These are phyloP conservation scores for Pachyrhynchus sulphureomaculatus DNA, from an alignment of 1,140 invertebrate genomes.

Conservation along the genomic window DNA sequence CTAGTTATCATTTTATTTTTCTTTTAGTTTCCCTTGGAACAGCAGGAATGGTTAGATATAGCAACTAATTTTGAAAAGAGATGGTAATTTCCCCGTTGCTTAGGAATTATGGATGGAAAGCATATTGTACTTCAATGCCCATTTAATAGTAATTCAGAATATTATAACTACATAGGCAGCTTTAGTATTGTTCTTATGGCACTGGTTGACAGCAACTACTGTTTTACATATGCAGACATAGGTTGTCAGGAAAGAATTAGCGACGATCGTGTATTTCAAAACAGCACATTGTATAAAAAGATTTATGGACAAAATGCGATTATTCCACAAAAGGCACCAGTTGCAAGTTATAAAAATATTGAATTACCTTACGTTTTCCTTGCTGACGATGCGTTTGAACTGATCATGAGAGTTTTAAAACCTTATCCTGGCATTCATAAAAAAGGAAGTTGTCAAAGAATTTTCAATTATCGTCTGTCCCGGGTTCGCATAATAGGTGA, in stretches of 20 bases:
- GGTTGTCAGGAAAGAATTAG: conserved; percentile 43
- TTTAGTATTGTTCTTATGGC: conserved; percentile 36
- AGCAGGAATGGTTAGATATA: too few species aligned
- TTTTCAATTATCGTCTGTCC: conserved; percentile 2
- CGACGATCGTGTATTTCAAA: conserved; percentile 39
- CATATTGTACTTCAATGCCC: conserved; percentile 33
- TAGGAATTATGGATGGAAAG: conserved; percentile 41
- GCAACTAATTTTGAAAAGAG: too few species aligned
- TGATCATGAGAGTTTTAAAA: conserved; percentile 45
- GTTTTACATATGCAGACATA: conserved; percentile 48
- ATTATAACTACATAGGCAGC: conserved; percentile 39
- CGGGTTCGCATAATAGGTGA: conserved; percentile 5
- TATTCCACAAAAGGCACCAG: conserved; percentile 32
- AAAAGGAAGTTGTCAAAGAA: background rate
- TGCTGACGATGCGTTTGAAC: conserved; percentile 49
- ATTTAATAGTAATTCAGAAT: conserved; percentile 28
- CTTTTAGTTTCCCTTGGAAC: too few species aligned
- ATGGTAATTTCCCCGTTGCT: conserved; percentile 19
- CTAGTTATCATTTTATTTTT: too few species aligned
- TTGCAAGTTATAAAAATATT: conserved; percentile 30
- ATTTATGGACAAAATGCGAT: conserved; percentile 36
- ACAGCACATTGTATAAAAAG: conserved; percentile 29
- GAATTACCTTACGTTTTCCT: conserved; percentile 41
- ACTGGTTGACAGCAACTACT: conserved; percentile 15
- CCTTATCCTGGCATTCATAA: conserved; percentile 16